phyloP scores from a whole-genome alignment of 2,797 vertebrate species.

The Coluber constrictor region DNA sequence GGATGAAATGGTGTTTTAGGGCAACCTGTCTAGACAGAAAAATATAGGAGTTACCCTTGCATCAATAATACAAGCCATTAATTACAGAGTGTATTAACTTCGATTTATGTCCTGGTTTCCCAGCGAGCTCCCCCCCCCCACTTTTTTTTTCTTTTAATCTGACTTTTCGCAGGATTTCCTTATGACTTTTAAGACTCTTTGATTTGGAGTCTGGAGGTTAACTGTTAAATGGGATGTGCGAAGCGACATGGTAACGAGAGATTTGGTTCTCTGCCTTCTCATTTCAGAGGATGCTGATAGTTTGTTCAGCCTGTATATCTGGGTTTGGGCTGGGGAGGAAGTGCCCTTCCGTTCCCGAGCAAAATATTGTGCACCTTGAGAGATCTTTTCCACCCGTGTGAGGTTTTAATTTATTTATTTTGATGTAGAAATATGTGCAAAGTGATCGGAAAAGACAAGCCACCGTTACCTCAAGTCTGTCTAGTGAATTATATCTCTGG shows the following conservation, averaged over 20 bases:
- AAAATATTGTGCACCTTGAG: not conserved
- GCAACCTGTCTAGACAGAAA: conserved; percentile 4
- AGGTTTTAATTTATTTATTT: not conserved
- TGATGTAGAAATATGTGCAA: no score
- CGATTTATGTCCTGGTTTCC: not conserved
- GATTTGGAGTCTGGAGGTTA: not conserved
- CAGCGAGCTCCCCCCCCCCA: not conserved
- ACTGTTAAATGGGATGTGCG: not conserved
- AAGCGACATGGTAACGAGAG: not conserved
- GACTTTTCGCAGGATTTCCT: not conserved
- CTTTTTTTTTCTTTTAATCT: not conserved
- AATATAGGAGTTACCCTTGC: not conserved
- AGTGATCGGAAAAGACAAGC: not conserved
- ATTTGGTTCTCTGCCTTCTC: not conserved
- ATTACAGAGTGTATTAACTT: not conserved
- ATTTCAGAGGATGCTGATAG: not conserved
- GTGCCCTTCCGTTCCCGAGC: not conserved
- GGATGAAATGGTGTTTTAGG: not conserved
- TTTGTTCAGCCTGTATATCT: not conserved
- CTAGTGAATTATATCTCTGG: not conserved
- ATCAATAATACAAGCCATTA: not conserved
- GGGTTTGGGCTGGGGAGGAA: not conserved
- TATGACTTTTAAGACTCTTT: not conserved
- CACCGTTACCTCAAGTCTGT: no score
- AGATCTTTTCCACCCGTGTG: not conserved